Conservation (phyloP, 2,797 vertebrate genomes). For the Melanotaenia trifasciata region DNA sequence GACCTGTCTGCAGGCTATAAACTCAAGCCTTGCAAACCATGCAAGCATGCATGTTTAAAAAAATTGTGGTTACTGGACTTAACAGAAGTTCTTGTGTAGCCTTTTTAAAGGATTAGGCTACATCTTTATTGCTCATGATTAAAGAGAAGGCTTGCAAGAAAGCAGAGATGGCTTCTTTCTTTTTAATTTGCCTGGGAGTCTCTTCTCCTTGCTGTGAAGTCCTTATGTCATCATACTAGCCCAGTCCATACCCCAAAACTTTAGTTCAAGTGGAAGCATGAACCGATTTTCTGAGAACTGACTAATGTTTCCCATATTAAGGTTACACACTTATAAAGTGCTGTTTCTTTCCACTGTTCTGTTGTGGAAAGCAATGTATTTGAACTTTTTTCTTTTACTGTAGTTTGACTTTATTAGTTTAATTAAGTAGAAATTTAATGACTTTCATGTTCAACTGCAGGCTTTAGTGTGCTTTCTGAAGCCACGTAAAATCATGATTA, state of each 20-base stretch:
- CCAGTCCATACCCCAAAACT: too few species aligned
- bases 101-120: not conserved
- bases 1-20: not conserved
- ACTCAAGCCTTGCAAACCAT: not conserved
- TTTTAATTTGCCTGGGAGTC: not conserved
- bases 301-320: too few species aligned
- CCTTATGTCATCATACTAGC: too few species aligned
- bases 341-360: not conserved
- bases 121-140: not conserved
- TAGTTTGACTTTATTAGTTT: not conserved
- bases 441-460: too few species aligned
- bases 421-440: not conserved
- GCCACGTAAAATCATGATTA: not conserved
- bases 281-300: not conserved
- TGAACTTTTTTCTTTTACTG: not conserved
- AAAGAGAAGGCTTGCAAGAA: not conserved
- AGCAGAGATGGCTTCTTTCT: not conserved
- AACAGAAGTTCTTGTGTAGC: not conserved
- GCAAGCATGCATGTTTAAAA: too few species aligned
- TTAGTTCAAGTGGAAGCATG: too few species aligned
- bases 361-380: not conserved
- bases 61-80: not conserved
- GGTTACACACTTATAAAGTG: not conserved
- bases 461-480: not conserved
- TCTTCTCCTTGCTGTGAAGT: not conserved